Percentiles rank a stretch among this genome's conserved stretches.
These are phyloP conservation scores for Leistus spinibarbis DNA, from an alignment of 2,888 invertebrate genomes.

Conservation along the genomic window DNA sequence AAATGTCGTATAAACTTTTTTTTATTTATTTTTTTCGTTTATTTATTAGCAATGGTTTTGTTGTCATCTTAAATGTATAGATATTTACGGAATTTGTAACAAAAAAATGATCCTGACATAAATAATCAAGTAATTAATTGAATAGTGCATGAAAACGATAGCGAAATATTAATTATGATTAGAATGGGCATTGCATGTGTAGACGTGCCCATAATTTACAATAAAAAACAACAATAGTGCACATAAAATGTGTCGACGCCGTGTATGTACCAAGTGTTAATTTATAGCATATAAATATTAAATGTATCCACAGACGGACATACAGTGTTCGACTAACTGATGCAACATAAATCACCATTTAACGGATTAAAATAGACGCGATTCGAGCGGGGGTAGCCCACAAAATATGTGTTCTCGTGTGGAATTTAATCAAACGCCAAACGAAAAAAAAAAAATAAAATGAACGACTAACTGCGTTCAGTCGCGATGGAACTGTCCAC, in stretches of 20 bases:
- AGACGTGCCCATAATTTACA: background rate
- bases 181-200: background rate
- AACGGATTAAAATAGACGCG: constrained; percentile 12
- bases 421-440: background rate
- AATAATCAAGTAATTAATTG: background rate
- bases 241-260: constrained; percentile 27
- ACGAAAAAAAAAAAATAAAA: background rate
- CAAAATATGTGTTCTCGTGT: background rate
- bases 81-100: background rate
- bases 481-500: background rate
- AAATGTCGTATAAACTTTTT: background rate
- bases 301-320: constrained; percentile 11
- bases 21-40: background rate
- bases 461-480: too few species aligned
- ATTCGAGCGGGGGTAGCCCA: background rate
- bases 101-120: background rate
- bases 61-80: background rate
- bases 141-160: background rate
- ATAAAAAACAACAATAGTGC: constrained; percentile 25
- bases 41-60: background rate
- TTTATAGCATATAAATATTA: constrained; percentile 32
- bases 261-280: constrained; percentile 17
- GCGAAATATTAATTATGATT: background rate
- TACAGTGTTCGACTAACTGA: constrained; percentile 22
- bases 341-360: constrained; percentile 13